These are phyloP conservation scores for Druon quercuslanigerum DNA, from an alignment of 1,140 invertebrate genomes.

Conservation along the genomic window DNA sequence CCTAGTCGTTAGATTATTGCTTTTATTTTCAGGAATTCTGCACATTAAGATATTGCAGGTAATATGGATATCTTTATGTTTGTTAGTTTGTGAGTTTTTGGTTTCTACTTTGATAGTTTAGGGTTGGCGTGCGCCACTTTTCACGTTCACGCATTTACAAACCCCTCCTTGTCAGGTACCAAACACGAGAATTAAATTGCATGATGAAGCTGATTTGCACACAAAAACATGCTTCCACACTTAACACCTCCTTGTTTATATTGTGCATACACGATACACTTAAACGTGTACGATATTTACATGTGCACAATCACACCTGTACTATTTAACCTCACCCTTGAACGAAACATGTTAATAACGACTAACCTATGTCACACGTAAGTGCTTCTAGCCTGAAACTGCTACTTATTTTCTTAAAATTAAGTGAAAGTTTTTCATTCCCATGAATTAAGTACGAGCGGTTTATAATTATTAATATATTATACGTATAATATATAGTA, in stretches of 20 bases:
- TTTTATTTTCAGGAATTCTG: no score
- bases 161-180: not conserved
- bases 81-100: not conserved
- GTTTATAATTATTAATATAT: no score
- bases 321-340: constrained; percentile 27
- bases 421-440: no score
- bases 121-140: constrained; percentile 16
- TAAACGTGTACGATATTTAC: not conserved
- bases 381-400: not conserved
- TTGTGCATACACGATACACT: not conserved
- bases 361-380: not conserved
- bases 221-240: constrained; percentile 19
- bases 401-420: no score
- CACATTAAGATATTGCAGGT: not conserved
- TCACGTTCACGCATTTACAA: constrained; percentile 12
- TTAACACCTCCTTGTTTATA: constrained; percentile 11
- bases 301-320: constrained; percentile 2
- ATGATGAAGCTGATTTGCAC: constrained; percentile 15
- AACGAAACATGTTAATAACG: constrained; percentile 2
- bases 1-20: no score
- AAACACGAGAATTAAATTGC: not conserved
- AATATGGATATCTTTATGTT: not conserved
- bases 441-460: no score
- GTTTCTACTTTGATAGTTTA: not conserved
- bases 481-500: no score